Evolutionary conservation across 2,113 vertebrate species (phyloP), one percentile per base, ranked within the genome.

Genomic region (Thryonomys swinderianus): DNA sequence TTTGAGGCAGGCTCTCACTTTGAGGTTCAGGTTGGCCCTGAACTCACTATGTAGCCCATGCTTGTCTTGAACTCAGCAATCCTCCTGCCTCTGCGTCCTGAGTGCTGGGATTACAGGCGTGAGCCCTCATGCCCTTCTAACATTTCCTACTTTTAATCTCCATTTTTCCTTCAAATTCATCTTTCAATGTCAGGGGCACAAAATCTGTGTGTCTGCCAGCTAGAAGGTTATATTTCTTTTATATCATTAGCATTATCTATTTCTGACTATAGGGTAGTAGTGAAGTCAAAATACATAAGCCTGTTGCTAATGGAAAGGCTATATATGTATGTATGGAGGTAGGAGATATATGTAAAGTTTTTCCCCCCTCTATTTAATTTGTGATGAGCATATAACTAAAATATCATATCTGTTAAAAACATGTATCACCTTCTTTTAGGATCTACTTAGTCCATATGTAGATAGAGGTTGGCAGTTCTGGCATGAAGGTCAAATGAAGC

Each of bases 181-280:
- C 21, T 21, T 61, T 61, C 23, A 61, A 25, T 61, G 21, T 61
- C 42, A 32, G 73, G 73, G 27, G 7, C 45, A 48, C 30, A 25
- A 48, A 48, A 42, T 48, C 2, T 7, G 73, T 42, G 30, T 7
- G 17, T 17, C 14, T 48, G 25, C 16, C 42, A 48, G 6, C 42
- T 76, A 76, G 2, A 13, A 48, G 25, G 40, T 76, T 48, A 40
- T 45, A 45, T 45, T 74, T 45, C 71, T 74, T 45, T 23, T 73
- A 25, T 73, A 45, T 42, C 40, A 73, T 25, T 96, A 61, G 42
- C 1, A 95, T 78, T 67, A 90, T 97, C 83, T 85, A 20, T 97
- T 96, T 97, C 37, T 96, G 96, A 95, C 23, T 53, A 42, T 64
- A 91, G 95, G 90, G 80, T 11, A 97, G 96, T 76, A 96, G 85